Base-by-base conservation (phyloP, 2,113 vertebrate species). In the Cynocephalus volans region DNA sequence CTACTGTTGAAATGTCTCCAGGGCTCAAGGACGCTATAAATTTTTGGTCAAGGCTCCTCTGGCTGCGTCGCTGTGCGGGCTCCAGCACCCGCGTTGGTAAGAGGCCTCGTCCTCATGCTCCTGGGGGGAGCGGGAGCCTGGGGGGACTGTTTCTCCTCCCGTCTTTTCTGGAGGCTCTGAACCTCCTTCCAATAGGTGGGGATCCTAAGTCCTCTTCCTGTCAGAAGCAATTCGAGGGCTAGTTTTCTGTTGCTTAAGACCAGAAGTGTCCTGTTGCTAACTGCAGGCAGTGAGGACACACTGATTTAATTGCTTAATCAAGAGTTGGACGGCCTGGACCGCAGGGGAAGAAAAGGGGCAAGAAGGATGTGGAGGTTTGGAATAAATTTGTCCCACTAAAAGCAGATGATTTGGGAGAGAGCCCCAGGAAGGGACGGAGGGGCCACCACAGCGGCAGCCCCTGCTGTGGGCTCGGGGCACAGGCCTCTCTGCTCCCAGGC, bases 21-120 rank as follows among this genome's bases (percentile, higher is more conserved):
- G 48, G 65, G 54, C 1, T 52, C 10, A 6, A 36, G 48, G 26
- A 15, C 0, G 5, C 54, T 2, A 0, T 31, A 7, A 0, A 48
- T 9, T 64, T 70, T 8, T 6, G 65, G 28, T 36, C 4, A 31
- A 15, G 56, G 28, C 23, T 52, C 48, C 48, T 7, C 28, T 33
- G 17, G 19, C 31, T 45, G 58, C 58, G 9, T n/a, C 24, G 3
- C 33, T 41, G 8, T 26, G 33, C 17, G 62, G 2, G 7, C 33
- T 21, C 4, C 54, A 52, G 10, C 45, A 33, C 26, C n/a, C 8
- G 3, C 41, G 14, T 11, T 28, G 64, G 36, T 52, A 19, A 75
- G 33, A 23, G 33, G 33, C 24, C 28, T 33, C 12, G 24, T 24
- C 48, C 14, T 0, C 2, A 50, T 4, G 64, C 33, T 56, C 69